Conservation (phyloP, 1,140 invertebrate genomes). For the Neomicropteryx cornuta region DNA sequence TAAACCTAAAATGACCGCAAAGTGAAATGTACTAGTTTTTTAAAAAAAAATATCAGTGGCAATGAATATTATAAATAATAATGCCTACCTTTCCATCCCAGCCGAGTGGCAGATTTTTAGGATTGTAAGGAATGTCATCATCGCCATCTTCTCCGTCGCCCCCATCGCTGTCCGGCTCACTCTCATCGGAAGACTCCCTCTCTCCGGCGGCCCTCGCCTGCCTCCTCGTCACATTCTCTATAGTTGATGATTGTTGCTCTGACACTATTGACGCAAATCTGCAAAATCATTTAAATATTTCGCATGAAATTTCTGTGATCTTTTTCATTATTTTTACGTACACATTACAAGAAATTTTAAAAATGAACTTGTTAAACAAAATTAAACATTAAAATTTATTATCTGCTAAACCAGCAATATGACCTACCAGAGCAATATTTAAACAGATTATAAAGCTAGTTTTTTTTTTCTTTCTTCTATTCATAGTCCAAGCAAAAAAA, state of each 20-base stretch:
- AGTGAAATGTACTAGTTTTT: too few relatives aligned
- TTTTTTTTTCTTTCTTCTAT: too few relatives aligned
- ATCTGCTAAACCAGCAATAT: too few relatives aligned
- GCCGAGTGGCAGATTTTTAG: conserved; percentile 96
- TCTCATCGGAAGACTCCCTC: conserved; percentile 82
- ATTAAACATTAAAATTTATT: too few relatives aligned
- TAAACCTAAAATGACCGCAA: too few relatives aligned
- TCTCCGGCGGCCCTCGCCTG: conserved; percentile 95
- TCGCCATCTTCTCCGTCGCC: conserved; percentile 81
- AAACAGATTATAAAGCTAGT: too few relatives aligned
- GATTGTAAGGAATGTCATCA: conserved; percentile 95
- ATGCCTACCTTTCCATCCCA: conserved; percentile 98
- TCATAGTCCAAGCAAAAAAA: too few relatives aligned
- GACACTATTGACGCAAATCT: conserved; percentile 72
- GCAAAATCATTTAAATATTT: conserved; percentile 12
- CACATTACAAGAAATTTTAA: too few relatives aligned
- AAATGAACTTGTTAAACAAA: too few relatives aligned
- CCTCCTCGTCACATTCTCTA: conserved; percentile 97
- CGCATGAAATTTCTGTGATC: too few relatives aligned
- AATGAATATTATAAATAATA: conserved; percentile 6
- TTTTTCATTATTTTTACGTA: too few relatives aligned
- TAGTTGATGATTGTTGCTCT: conserved; percentile 78
- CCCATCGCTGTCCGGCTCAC: conserved; percentile 74
- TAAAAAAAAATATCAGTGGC: background rate
- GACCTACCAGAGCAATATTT: too few relatives aligned